Base-by-base conservation (phyloP, 1,140 invertebrate genomes). In the Reticulitermes speratus region DNA sequence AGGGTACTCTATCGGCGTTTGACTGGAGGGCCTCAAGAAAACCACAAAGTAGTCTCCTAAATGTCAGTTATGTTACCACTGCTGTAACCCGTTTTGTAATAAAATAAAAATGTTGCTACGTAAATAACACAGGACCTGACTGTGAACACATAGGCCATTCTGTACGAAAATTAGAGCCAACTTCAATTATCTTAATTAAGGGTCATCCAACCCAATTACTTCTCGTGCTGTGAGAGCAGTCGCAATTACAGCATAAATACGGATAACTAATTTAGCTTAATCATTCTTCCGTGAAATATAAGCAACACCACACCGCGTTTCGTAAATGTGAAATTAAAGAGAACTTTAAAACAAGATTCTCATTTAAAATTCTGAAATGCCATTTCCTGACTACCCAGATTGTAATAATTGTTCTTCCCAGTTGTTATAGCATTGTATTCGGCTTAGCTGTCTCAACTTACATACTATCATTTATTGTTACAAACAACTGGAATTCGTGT, bases 241-340 rank as follows among this genome's bases (percentile, higher is more conserved):
- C n/a, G 65, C 7, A 75, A 75, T 75, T 75, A 75, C 25, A 30
- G 25, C 65, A 75, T 75, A 75, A 75, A 75, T 75, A 75, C 65
- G 65, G 8, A 75, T 75, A 75, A 75, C 65, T 75, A 75, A 75
- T 75, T 75, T 75, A 75, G 65, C 65, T 75, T 75, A 75, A 75
- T 75, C n/a, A 75, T 75, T 75, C 65, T 75, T 75, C 65, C 65
- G n/a, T 75, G n/a, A 75, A 75, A 30, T 75, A 75, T 75, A 75
- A 75, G 8, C 65, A 75, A 75, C 65, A 25, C 65, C 65, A 30
- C n/a, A 30, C 65, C 14, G 65, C 9, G 65, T 30, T 75, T 75
- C 65, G 65, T 75, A 75, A 75, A 16, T 75, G 65, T 30, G 65
- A 75, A 75, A 75, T 75, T 75, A 75, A 38, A 75, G 65, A 75